Evolutionary conservation across 2,888 invertebrate genomes (phyloP).

Genomic region (Tetragnatha montana): DNA sequence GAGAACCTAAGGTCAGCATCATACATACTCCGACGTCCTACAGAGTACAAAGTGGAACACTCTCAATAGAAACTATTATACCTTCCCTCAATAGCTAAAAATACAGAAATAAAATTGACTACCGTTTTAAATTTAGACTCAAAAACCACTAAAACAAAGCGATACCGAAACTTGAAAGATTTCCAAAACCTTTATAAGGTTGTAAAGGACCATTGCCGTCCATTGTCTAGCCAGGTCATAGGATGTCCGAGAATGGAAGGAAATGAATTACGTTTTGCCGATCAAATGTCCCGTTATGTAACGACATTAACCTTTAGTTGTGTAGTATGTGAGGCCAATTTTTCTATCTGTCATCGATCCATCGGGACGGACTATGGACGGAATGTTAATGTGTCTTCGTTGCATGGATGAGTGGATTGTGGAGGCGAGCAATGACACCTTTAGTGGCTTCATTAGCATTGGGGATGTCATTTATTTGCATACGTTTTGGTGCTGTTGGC

Average conservation of each 20-base stretch:
- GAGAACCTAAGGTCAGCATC: too few species aligned
- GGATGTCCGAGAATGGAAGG: neutral
- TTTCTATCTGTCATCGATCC: neutral
- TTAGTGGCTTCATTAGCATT: neutral
- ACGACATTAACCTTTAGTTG: neutral
- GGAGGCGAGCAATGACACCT: neutral
- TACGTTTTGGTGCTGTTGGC: too few species aligned
- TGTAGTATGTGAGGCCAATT: neutral
- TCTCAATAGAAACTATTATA: too few species aligned
- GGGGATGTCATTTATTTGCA: neutral
- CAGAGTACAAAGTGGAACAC: too few species aligned
- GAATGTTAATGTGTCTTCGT: neutral
- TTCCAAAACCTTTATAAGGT: neutral
- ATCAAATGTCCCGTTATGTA: neutral
- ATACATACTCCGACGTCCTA: too few species aligned
- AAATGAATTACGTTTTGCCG: slow-evolving; percentile 9
- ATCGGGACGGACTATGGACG: neutral
- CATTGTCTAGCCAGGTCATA: neutral
- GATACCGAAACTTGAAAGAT: neutral
- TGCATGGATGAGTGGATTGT: neutral
- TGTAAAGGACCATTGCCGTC: neutral
- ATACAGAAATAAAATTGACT: too few species aligned
- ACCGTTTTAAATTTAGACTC: slow-evolving; percentile 8
- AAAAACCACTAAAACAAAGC: neutral
- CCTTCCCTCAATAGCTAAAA: too few species aligned